These are phyloP conservation scores for Halocaridina rubra DNA, from an alignment of 2,888 invertebrate species.

Conservation along the genomic window DNA sequence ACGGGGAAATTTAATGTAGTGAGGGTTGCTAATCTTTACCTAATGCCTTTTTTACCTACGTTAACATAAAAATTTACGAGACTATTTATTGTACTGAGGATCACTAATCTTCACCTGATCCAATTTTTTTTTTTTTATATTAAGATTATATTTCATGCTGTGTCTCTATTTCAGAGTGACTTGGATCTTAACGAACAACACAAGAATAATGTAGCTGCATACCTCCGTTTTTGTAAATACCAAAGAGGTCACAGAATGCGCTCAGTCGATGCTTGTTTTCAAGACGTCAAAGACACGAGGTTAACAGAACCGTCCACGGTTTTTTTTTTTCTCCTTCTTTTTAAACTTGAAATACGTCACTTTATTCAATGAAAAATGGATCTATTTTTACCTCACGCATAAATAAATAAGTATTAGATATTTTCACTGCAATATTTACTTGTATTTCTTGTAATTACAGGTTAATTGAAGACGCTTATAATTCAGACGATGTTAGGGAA, in stretches of 20 bases:
- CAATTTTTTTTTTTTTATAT: not conserved
- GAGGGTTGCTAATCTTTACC: not conserved
- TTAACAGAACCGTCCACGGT: not conserved
- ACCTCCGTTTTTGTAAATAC: slow-evolving; percentile 49
- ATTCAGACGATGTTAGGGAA: slow-evolving; percentile 56
- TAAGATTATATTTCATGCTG: too few species aligned
- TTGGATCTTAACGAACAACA: slow-evolving; percentile 55
- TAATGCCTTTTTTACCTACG: not conserved
- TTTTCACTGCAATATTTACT: too few species aligned
- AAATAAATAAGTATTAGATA: too few species aligned
- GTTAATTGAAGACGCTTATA: slow-evolving; percentile 55
- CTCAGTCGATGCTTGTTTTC: slow-evolving; percentile 56
- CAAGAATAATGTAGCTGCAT: slow-evolving; percentile 21
- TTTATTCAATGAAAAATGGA: too few species aligned
- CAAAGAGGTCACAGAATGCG: slow-evolving; percentile 53
- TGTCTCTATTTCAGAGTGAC: not conserved
- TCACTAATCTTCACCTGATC: not conserved
- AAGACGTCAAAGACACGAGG: slow-evolving; percentile 51
- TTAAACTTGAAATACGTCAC: too few species aligned
- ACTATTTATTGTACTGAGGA: not conserved
- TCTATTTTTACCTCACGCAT: too few species aligned
- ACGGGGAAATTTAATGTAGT: too few species aligned
- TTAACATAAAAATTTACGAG: not conserved
- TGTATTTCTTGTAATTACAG: too few species aligned
- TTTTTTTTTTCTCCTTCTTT: too few species aligned